phyloP scores from a whole-genome alignment of 2,888 invertebrate genomes.

The Gymnosoma rotundatum region DNA sequence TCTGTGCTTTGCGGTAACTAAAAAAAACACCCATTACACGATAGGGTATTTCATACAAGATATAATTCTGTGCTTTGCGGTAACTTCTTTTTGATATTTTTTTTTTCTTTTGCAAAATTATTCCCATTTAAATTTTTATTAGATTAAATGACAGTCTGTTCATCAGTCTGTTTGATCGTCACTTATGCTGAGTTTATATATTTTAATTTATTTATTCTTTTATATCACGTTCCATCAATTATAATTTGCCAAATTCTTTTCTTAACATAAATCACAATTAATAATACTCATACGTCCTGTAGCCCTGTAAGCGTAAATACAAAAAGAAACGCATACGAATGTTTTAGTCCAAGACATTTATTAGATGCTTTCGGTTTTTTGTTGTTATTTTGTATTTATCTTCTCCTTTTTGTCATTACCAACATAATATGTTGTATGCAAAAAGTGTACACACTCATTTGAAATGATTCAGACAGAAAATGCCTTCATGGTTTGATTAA shows the following conservation, averaged over 20 bases:
- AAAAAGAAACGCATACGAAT: background rate
- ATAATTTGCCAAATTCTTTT: background rate
- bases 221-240: background rate
- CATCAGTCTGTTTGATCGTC: too few species aligned
- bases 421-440: conserved; percentile 43
- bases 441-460: background rate
- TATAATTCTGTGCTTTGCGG: too few species aligned
- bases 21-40: too few species aligned
- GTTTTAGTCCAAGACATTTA: conserved; percentile 8
- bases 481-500: conserved; percentile 58
- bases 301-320: background rate
- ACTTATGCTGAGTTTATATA: too few species aligned
- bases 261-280: conserved; percentile 32
- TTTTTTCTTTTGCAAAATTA: too few species aligned
- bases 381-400: background rate
- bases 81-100: too few species aligned
- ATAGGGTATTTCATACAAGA: too few species aligned
- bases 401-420: conserved; percentile 26
- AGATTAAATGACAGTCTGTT: too few species aligned
- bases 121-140: too few species aligned
- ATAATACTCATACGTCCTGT: conserved; percentile 43
- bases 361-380: background rate
- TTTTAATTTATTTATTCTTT: too few species aligned
- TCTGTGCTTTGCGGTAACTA: too few species aligned
- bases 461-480: conserved; percentile 8